phyloP scores from a whole-genome alignment of 2,797 vertebrate genomes.

The Myioborus melanocephalus region DNA sequence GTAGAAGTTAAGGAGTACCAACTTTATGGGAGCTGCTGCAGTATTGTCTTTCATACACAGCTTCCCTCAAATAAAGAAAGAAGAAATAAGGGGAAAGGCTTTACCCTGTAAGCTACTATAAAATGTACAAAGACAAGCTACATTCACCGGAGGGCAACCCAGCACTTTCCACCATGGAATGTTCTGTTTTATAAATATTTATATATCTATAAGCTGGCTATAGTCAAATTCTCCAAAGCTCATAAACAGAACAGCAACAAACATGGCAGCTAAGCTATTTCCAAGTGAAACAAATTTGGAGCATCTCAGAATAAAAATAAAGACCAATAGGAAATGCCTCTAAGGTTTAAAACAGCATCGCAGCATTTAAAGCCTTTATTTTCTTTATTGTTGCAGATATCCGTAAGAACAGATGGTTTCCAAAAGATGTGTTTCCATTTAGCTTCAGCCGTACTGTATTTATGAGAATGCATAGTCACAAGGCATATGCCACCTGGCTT shows the following conservation, averaged over 20 bases:
- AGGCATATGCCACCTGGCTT: conserved; percentile 39
- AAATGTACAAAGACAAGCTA: neutral
- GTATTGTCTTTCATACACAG: neutral
- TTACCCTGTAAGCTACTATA: neutral
- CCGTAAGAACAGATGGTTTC: conserved; percentile 52
- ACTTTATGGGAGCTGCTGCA: neutral
- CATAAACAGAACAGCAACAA: neutral
- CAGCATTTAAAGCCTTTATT: conserved; percentile 10
- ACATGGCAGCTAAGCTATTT: neutral
- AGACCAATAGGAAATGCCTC: neutral
- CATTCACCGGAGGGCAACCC: neutral
- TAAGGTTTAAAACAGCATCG: neutral
- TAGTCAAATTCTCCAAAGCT: neutral
- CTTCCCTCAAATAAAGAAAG: neutral
- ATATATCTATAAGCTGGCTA: neutral
- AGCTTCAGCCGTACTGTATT: conserved; percentile 30
- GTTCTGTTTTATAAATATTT: conserved; percentile 1
- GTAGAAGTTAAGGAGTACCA: neutral
- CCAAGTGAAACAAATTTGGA: neutral
- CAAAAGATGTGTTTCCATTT: conserved; percentile 44
- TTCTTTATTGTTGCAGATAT: conserved; percentile 53
- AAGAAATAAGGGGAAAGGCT: neutral
- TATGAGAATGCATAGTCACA: conserved; percentile 27
- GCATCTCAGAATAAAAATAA: neutral
- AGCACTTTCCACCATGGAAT: neutral